These are phyloP conservation scores for Drosophila peninsularis DNA, from an alignment of 2,888 invertebrate genomes.

Conservation along the genomic window DNA sequence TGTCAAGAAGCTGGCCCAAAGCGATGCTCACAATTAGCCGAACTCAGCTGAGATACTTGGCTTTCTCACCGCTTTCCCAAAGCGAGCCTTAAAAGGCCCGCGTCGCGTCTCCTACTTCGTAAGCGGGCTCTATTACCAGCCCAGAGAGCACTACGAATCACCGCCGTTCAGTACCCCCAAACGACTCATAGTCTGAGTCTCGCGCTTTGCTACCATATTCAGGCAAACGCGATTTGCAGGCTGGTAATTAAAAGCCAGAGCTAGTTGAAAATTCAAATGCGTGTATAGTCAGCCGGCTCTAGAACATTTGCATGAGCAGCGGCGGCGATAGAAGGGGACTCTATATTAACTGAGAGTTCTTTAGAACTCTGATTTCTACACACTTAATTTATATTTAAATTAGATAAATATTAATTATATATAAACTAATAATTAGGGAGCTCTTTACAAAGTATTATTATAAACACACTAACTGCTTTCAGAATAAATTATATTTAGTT, in stretches of 20 bases:
- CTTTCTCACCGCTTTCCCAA: slow-evolving; percentile 77
- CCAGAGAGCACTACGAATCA: slow-evolving; percentile 26
- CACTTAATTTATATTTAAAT: background rate
- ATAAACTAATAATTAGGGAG: too few species aligned
- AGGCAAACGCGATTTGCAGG: slow-evolving; percentile 72
- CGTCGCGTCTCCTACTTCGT: slow-evolving; percentile 62
- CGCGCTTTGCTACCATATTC: slow-evolving; percentile 70
- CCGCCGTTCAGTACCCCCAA: slow-evolving; percentile 25
- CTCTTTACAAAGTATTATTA: too few species aligned
- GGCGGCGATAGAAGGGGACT: slow-evolving; percentile 15
- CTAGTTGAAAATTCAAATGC: slow-evolving; percentile 53
- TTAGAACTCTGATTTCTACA: background rate
- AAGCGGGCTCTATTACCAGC: slow-evolving; percentile 44
- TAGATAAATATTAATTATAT: too few species aligned
- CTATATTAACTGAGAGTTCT: background rate
- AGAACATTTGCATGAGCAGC: slow-evolving; percentile 72
- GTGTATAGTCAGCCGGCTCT: slow-evolving; percentile 25
- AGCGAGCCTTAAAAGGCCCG: slow-evolving; percentile 65
- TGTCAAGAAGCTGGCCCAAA: slow-evolving; percentile 64
- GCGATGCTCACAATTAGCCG: slow-evolving; percentile 77
- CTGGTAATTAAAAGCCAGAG: slow-evolving; percentile 74
- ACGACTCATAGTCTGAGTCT: slow-evolving; percentile 44
- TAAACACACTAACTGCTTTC: too few species aligned
- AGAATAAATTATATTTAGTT: too few species aligned
- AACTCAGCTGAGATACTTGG: slow-evolving; percentile 25